Evolutionary conservation across 2,797 vertebrate genomes (phyloP).

Genomic region (Catostomus latipinnis): DNA sequence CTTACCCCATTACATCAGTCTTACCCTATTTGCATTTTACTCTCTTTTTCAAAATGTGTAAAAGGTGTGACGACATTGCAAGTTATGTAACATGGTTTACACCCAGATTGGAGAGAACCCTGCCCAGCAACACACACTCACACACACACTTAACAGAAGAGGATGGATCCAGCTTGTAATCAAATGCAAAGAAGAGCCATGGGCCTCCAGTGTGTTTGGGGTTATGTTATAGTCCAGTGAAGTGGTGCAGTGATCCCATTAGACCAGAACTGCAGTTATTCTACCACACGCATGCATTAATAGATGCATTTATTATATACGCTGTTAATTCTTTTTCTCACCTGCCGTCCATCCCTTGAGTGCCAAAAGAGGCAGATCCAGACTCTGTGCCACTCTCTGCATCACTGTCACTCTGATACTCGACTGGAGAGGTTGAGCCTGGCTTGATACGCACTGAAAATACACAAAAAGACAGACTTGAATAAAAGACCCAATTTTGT

Average conservation of each 20-base stretch:
- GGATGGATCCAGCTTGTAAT: constrained; percentile 66
- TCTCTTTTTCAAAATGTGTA: constrained; percentile 55
- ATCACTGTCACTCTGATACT: constrained; percentile 92
- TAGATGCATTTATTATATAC: neutral
- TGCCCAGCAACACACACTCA: constrained; percentile 71
- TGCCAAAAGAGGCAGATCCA: constrained; percentile 80
- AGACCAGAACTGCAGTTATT: constrained; percentile 34
- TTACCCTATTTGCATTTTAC: constrained; percentile 29
- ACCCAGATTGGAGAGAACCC: constrained; percentile 70
- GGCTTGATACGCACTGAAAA: constrained; percentile 88
- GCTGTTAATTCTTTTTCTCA: constrained; percentile 24
- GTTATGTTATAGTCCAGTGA: constrained; percentile 69
- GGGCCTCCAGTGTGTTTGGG: constrained; percentile 49
- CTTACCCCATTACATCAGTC: constrained; percentile 1
- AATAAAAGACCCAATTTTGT: neutral
- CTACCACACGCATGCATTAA: constrained; percentile 14
- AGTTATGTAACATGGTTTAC: constrained; percentile 80
- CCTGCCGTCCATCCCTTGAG: constrained; percentile 72
- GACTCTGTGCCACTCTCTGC: constrained; percentile 87
- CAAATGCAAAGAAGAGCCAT: constrained; percentile 41
- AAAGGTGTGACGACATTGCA: constrained; percentile 67
- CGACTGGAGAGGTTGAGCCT: constrained; percentile 87
- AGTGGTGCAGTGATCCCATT: constrained; percentile 71
- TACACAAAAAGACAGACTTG: neutral
- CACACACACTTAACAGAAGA: constrained; percentile 27